Evolutionary conservation across 2,113 vertebrate genomes (phyloP).

Genomic region (Eolophus roseicapilla): DNA sequence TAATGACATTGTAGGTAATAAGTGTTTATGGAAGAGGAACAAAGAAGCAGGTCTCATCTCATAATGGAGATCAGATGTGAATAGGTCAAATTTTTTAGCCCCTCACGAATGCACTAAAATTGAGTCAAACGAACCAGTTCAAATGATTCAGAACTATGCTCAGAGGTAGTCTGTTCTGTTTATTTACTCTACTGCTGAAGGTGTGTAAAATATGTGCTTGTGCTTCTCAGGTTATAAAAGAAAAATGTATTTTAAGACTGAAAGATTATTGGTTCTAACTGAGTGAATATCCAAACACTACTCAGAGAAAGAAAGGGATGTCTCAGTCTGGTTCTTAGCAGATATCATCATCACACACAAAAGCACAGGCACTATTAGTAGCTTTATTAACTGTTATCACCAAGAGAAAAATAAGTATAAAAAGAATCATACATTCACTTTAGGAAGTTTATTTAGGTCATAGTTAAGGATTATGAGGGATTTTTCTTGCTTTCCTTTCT

Average conservation of each 20-base stretch:
- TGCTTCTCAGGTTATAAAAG: background rate
- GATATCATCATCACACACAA: background rate
- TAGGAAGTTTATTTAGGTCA: background rate
- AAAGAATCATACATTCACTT: background rate
- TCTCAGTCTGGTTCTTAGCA: background rate
- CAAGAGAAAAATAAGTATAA: background rate
- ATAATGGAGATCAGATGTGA: background rate
- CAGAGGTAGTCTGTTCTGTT: background rate
- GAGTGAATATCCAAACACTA: background rate
- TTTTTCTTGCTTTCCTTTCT: background rate
- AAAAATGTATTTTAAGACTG: background rate
- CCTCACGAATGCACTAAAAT: background rate
- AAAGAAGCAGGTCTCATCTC: background rate
- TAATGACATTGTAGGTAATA: background rate
- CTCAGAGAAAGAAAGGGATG: background rate
- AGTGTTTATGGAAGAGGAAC: background rate
- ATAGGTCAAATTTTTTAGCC: background rate
- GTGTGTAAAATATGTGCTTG: background rate
- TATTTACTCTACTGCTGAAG: background rate
- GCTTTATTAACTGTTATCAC: background rate
- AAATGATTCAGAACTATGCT: background rate
- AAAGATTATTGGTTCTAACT: background rate
- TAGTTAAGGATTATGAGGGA: background rate
- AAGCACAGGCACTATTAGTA: background rate
- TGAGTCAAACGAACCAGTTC: background rate